Base-by-base conservation (phyloP, 2,888 invertebrate species). In the Microctonus hyperodae region DNA sequence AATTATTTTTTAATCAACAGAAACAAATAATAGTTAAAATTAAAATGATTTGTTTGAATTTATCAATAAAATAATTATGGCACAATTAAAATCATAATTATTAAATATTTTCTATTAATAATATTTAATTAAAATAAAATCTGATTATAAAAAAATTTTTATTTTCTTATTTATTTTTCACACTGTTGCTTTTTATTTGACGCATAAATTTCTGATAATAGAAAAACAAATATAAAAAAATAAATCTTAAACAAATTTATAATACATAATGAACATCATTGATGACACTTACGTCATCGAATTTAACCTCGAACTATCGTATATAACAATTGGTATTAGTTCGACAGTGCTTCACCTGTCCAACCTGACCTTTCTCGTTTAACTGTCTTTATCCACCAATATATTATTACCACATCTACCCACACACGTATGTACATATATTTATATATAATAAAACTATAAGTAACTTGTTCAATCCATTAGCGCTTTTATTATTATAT, bases 351-450 rank as follows among this genome's bases (percentile, higher is more conserved):
- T 22, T 64, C 44, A 64, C 44, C 64, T 48, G 64, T 35, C 20
- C 25, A 35, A 51, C 50, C 25, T 64, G 64, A 64, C 64, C 64
- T 64, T 64, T 64, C 58, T 50, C 16, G 37, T 28, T 44, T 48
- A 40, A 56, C 44, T 28, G 40, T 33, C 33, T 57, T 40, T 56
- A 31, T 31, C 31, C 16, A 55, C 44, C 2, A 9, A 53, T 28
- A 11, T 7, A 28, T 28, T 13, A 53, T 53, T 28, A n/a, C 25
- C n/a, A 28, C 23, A 22, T 53, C 13, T n/a, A 53, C 25, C 11
- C 10, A 28, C 4, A 5, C 4, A 22, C 23, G 44, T 2, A 44
- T 4, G 16, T 5, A 20, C 1, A 44, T 44, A n/a, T 44, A 11
- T n/a, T n/a, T 37, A n/a, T 37, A n/a, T 16, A n/a, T 3, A 28